These are phyloP conservation scores for Crepidodera aurea DNA, from an alignment of 2,888 invertebrate species.

Conservation along the genomic window DNA sequence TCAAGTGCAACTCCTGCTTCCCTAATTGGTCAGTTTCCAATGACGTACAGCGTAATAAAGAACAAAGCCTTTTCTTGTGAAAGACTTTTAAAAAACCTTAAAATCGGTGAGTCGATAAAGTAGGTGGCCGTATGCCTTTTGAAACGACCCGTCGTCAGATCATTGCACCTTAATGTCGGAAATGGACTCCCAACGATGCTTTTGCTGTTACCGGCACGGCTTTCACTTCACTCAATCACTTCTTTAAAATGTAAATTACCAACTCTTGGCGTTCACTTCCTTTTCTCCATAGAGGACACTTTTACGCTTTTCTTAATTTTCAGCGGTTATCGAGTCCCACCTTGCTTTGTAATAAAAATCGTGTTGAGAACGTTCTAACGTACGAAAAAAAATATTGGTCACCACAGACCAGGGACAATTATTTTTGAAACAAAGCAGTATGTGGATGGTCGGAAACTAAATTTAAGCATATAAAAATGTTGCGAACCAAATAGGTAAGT, in stretches of 20 bases:
- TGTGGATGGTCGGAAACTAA: no score
- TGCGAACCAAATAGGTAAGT: background rate
- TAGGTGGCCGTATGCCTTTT: background rate
- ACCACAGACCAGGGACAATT: no score
- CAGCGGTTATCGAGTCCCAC: background rate
- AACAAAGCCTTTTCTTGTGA: background rate
- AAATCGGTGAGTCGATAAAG: background rate
- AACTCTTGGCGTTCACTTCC: slow-evolving; percentile 50
- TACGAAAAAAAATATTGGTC: no score
- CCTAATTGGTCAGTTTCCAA: no score
- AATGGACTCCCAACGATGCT: slow-evolving; percentile 6
- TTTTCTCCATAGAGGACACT: slow-evolving; percentile 24
- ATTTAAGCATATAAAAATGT: no score
- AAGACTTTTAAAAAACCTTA: background rate
- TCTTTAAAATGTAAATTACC: slow-evolving; percentile 58
- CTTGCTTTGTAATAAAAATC: background rate
- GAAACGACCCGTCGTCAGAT: slow-evolving; percentile 14
- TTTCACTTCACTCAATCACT: slow-evolving; percentile 51
- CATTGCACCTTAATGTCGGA: slow-evolving; percentile 17
- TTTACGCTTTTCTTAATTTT: background rate
- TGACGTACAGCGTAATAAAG: no score
- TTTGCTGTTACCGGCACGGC: slow-evolving; percentile 6
- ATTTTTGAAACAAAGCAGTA: no score
- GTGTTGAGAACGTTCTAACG: no score
- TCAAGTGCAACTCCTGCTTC: no score